Percentiles rank a stretch among this genome's conserved stretches.
These are phyloP conservation scores for Tenthredo scrophulariae DNA, from an alignment of 2,888 invertebrate genomes.

Conservation along the genomic window DNA sequence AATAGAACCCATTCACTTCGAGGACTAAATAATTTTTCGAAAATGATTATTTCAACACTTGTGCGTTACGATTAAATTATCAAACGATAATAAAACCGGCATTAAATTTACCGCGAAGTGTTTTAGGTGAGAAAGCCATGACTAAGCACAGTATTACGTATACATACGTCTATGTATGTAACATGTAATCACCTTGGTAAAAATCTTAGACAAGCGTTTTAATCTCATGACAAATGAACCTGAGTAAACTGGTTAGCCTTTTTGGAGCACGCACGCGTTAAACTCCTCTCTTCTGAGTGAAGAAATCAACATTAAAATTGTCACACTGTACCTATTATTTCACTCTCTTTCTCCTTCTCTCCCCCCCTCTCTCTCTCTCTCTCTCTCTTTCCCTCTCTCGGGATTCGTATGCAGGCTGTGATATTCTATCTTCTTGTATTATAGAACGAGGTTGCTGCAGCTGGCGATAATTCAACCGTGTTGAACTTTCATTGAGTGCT, in stretches of 20 bases:
- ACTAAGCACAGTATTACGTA: neutral
- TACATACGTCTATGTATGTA: neutral
- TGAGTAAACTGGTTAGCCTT: neutral
- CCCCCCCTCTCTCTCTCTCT: neutral
- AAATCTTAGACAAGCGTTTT: constrained; percentile 1
- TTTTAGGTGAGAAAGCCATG: neutral
- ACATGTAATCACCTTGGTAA: neutral
- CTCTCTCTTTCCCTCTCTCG: neutral
- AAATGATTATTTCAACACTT: too few species aligned
- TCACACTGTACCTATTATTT: neutral
- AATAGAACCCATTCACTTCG: too few species aligned
- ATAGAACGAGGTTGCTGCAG: neutral
- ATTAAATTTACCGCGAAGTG: neutral
- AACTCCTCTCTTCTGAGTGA: neutral
- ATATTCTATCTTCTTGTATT: neutral
- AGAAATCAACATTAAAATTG: constrained; percentile 10
- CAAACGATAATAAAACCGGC: neutral
- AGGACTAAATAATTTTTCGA: too few species aligned
- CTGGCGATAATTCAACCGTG: neutral
- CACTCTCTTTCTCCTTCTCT: too few species aligned
- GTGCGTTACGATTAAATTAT: neutral
- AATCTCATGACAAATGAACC: neutral
- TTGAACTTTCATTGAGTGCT: neutral
- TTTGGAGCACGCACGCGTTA: neutral
- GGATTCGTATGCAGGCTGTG: neutral